Percentiles rank a stretch among this genome's conserved stretches.
phyloP scores from a whole-genome alignment of 2,888 invertebrate genomes.

The Leucoptera coffeella region DNA sequence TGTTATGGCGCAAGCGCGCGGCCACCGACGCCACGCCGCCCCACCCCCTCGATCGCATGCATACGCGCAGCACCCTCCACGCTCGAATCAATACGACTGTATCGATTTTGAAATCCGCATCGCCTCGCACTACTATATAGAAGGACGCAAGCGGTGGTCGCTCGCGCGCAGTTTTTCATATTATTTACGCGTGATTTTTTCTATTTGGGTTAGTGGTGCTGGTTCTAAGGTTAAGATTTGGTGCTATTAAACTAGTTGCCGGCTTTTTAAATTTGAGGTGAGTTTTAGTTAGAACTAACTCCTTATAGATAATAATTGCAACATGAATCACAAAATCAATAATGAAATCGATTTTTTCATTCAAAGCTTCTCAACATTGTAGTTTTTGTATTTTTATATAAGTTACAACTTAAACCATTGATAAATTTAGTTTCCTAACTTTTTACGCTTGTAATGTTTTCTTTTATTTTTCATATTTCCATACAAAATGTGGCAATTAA shows the following conservation, averaged over 20 bases:
- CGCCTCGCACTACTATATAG: conserved; percentile 35
- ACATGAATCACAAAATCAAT: no score
- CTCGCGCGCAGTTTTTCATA: conserved; percentile 13
- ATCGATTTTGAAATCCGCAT: conserved; percentile 64
- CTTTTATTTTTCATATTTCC: no score
- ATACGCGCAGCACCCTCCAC: conserved; percentile 69
- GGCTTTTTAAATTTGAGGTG: no score
- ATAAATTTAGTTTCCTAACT: no score
- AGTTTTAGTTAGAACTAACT: no score
- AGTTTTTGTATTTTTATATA: background rate
- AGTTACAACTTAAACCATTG: background rate
- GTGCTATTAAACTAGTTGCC: no score
- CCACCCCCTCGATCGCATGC: conserved; percentile 76
- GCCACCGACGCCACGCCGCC: conserved; percentile 70
- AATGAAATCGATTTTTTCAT: background rate
- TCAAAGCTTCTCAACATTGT: background rate
- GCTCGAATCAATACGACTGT: conserved; percentile 58
- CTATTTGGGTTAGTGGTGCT: no score
- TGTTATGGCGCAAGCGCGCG: conserved; percentile 64
- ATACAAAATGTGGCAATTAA: no score
- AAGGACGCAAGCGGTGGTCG: conserved; percentile 50
- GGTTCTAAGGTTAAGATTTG: no score
- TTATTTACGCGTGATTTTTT: background rate
- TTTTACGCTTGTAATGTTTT: no score
- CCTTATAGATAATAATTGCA: no score